Evolutionary conservation across 2,888 invertebrate species (phyloP), one percentile per base, ranked within the genome.

Genomic region (Calliphora vomitoria): DNA sequence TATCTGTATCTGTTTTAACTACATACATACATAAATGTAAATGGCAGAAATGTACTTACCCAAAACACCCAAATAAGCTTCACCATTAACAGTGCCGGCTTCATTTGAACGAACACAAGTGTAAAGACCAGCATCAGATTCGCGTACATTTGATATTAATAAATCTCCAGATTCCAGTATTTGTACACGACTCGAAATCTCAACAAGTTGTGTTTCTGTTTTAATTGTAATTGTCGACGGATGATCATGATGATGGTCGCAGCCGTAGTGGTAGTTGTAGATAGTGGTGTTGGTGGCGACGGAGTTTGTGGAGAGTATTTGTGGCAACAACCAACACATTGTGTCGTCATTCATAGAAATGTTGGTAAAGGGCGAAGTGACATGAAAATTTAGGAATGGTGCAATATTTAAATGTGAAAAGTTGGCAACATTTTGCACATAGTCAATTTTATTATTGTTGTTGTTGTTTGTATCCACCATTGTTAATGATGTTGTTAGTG

Each of bases 51-150:
- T 38, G 31, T 82, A 92, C 94, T 95, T 94, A 97, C 98, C 97
- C 91, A 98, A 94, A 86, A 99, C 98, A 89, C 95, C 95, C 84
- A 99, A 95, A 93, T 95, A 96, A 60, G 97, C 98, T 90, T 97
- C 96, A 82, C 97, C 98, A 89, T 96, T 95, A 44, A 97, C 97
- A 89, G 96, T 96, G 60, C 99, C 99, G 76, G 98, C 98, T 94
- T 97, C 97, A 93, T 99, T 99, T 74, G 97, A 95, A 87, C 98
- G 95, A 68, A 97, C 95, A 93, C 99, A 99, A 11, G 97, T 97
- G 94, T 99, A 99, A 92, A 96, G 96, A 38, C 98, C 99, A 86
- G 96, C 96, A 94, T 99, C 98, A 38, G 95, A 95, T 89, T 96
- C 95, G 87, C 97, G 96, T 3, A 98, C 97, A 85, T 97, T 96